Conservation (phyloP, 2,797 vertebrate species). For the Cynodonichthys magdalenae region DNA sequence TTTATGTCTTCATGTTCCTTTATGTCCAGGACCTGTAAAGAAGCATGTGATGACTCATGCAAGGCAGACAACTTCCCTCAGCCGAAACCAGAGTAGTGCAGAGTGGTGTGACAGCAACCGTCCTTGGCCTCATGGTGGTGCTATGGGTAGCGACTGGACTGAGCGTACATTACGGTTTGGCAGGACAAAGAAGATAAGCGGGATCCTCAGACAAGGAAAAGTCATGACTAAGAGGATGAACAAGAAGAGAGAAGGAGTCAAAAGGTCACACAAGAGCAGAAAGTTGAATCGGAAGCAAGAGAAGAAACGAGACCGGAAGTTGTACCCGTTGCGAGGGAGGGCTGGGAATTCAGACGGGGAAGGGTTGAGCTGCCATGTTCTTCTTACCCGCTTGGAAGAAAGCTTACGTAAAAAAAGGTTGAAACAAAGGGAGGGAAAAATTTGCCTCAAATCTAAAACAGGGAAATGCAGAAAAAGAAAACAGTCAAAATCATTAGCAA, state of each 20-base stretch:
- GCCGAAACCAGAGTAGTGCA: slow-evolving; percentile 55
- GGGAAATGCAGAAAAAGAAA: slow-evolving; percentile 52
- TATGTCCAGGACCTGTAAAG: slow-evolving; percentile 62
- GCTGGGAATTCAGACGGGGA: slow-evolving; percentile 78
- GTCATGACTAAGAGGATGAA: slow-evolving; percentile 50
- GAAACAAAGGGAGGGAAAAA: slow-evolving; percentile 29
- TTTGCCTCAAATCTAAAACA: slow-evolving; percentile 51
- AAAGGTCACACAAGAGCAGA: slow-evolving; percentile 39
- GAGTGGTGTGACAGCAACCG: slow-evolving; percentile 71
- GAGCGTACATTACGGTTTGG: slow-evolving; percentile 76
- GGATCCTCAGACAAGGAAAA: slow-evolving; percentile 54
- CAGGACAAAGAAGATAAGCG: slow-evolving; percentile 76
- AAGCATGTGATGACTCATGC: slow-evolving; percentile 87
- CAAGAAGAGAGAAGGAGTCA: slow-evolving; percentile 32
- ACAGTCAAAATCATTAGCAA: slow-evolving; percentile 46
- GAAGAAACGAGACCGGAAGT: slow-evolving; percentile 82
- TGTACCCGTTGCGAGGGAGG: slow-evolving; percentile 89
- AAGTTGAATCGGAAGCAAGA: slow-evolving; percentile 53
- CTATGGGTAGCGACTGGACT: slow-evolving; percentile 72
- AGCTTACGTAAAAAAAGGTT: slow-evolving; percentile 35
- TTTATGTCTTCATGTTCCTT: slow-evolving; percentile 36
- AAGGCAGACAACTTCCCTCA: slow-evolving; percentile 76
- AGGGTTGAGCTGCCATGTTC: slow-evolving; percentile 90
- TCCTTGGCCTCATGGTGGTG: slow-evolving; percentile 77
- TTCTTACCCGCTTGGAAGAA: slow-evolving; percentile 89